Base-by-base conservation (phyloP, 2,888 invertebrate genomes). In the Smittia aterrima region DNA sequence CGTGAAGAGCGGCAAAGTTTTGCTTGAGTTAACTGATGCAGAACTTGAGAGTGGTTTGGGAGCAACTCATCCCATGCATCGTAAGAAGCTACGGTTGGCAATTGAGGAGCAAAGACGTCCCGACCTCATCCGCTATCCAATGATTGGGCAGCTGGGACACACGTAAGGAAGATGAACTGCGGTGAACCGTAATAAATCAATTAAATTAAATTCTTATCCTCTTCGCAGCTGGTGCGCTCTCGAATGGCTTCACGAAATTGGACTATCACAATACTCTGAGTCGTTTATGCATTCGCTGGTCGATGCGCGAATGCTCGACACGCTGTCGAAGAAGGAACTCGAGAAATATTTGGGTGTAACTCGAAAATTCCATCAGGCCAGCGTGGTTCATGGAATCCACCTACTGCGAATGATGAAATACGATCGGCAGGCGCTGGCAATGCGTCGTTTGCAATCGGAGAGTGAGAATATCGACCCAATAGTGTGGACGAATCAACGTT, bases 401-500 rank as follows among this genome's bases (percentile, higher is more conserved):
- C 86, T 97, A 78, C 86, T 97, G 77, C 87, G 95, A 77, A 92
- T 95, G 85, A 90, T 96, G 85, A 93, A 94, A 80, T 97, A 95
- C 80, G 96, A 97, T 82, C 87, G 94, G 81, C 93, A 94, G 87
- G 92, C 93, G 66, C 84, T 96, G 78, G 92, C 93, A 47, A 92
- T 96, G 78, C 86, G 96, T 77, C 87, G 96, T 78, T 90, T 93
- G 80, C 93, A 94, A 81, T 93, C 93, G 81, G 95, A 96, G 81
- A 90, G 90, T 78, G 89, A 91, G 75, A 93, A 95, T 81, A 91
- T 91, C 3, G 96, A 97, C 85, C 95, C 96, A 68, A 86, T 96
- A 78, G 95, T 97, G 72, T 97, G 97, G 97, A 96, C 95, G 78
- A 96, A 96, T 85, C 92, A 94, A 81, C 88, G 96, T 80, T 94